These are phyloP conservation scores for Podabrus alpinus DNA, from an alignment of 2,888 invertebrate species.

Conservation along the genomic window DNA sequence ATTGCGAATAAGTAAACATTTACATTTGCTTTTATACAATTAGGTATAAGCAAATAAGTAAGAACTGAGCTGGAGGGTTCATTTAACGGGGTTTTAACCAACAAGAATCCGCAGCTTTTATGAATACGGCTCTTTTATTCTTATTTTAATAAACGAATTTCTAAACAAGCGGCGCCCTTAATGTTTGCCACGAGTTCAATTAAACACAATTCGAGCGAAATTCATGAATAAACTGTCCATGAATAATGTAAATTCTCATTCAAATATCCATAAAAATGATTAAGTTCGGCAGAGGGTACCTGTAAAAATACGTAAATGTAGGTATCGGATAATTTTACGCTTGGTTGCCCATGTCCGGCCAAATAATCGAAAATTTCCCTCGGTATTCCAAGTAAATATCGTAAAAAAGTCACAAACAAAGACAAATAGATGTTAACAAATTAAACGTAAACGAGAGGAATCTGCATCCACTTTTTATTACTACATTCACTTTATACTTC, in stretches of 20 bases:
- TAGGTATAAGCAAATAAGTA: slow-evolving; percentile 8
- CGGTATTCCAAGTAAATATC: slow-evolving; percentile 4
- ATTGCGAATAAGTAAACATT: slow-evolving; percentile 25
- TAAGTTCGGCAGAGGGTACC: slow-evolving; percentile 31
- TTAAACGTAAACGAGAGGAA: slow-evolving; percentile 5
- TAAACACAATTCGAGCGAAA: slow-evolving; percentile 41
- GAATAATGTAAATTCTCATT: slow-evolving; percentile 37
- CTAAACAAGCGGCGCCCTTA: slow-evolving; percentile 29
- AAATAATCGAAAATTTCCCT: slow-evolving; percentile 21
- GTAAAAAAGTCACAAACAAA: slow-evolving; percentile 24
- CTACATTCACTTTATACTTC: slow-evolving; percentile 28
- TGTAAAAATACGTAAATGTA: slow-evolving; percentile 33
- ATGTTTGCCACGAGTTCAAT: slow-evolving; percentile 47
- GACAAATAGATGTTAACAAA: slow-evolving; percentile 3
- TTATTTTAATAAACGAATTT: slow-evolving; percentile 28
- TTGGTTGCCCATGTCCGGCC: slow-evolving; percentile 40
- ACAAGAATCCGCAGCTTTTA: neutral
- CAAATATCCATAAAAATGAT: slow-evolving; percentile 40
- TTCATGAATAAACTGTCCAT: slow-evolving; percentile 48
- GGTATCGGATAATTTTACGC: slow-evolving; percentile 41
- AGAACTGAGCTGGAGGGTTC: neutral
- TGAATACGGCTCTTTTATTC: slow-evolving; percentile 3
- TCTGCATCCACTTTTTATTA: slow-evolving; percentile 15
- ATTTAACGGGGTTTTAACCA: neutral
- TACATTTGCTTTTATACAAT: slow-evolving; percentile 16